Base-by-base conservation (phyloP, 2,888 invertebrate species). In the Deilephila elpenor region DNA sequence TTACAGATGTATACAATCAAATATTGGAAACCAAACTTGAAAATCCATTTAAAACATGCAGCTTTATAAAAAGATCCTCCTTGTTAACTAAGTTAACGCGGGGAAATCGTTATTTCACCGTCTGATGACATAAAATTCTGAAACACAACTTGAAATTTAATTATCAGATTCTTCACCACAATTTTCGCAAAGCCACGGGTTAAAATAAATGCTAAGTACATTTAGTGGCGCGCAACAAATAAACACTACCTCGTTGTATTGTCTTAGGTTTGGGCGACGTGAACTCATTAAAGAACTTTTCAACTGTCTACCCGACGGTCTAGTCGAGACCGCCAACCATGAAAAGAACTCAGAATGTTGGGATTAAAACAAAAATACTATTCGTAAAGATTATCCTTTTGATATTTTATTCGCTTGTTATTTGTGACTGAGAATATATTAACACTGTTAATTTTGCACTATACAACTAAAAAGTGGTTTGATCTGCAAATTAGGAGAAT, bases 271-370 rank as follows among this genome's bases (percentile, higher is more conserved):
- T 67, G 7, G 67, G 67, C 67, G 64, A 20, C 64, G 51, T 11
- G 11, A 67, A 67, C 67, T 67, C 67, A 44, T 67, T 67, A 67
- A n/a, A 51, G 67, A 67, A 67, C 20, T 67, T 44, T 67, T 67
- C 64, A 51, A 67, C 67, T 67, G 60, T 60, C 44, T 44, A 67
- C 51, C 20, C 20, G 8, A 14, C 37, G 11, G 32, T 17, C 51
- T 51, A 25, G 25, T 34, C 62, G 44, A 11, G 51, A 51, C 67
- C 25, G 17, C 62, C 5, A 34, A 29, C 17, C 44, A 51, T 60
- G 20, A 20, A 67, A 67, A 67, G 7, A 51, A 29, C n/a, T 25
- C 44, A 25, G 44, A 67, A 25, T 51, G 51, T 25, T 67, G 25
- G 14, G n/a, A 56, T n/a, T 19, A 5, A 56, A 25, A 67, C 37